Conservation (phyloP, 2,113 vertebrate species). For the Phaethon lepturus region DNA sequence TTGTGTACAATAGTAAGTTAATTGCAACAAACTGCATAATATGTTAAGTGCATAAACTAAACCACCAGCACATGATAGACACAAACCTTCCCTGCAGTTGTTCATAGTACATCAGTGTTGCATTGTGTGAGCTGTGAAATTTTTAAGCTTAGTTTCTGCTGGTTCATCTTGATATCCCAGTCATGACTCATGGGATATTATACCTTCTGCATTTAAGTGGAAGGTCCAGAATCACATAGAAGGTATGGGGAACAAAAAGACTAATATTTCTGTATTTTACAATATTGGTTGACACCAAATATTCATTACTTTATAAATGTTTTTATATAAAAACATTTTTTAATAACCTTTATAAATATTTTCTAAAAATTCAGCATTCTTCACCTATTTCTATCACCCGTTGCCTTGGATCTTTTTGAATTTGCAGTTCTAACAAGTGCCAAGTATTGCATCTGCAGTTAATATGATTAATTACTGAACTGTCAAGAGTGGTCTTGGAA, state of each 20-base stretch:
- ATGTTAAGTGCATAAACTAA: neutral
- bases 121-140: neutral
- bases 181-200: neutral
- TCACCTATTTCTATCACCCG: neutral
- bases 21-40: neutral
- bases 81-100: neutral
- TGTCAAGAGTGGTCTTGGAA: neutral
- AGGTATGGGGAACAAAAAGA: too few species aligned
- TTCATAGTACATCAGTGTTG: neutral
- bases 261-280: neutral
- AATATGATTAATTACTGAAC: conserved; percentile 17
- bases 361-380: neutral
- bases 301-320: neutral
- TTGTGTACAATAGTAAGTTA: neutral
- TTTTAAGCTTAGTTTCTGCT: neutral
- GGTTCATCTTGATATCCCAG: neutral
- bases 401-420: neutral
- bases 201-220: neutral
- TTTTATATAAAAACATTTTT: too few species aligned
- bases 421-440: neutral
- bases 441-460: neutral
- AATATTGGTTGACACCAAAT: neutral
- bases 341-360: neutral
- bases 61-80: neutral
- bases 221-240: neutral